Conservation (phyloP, 1,140 invertebrate species). For the Palaemon carinicauda region DNA sequence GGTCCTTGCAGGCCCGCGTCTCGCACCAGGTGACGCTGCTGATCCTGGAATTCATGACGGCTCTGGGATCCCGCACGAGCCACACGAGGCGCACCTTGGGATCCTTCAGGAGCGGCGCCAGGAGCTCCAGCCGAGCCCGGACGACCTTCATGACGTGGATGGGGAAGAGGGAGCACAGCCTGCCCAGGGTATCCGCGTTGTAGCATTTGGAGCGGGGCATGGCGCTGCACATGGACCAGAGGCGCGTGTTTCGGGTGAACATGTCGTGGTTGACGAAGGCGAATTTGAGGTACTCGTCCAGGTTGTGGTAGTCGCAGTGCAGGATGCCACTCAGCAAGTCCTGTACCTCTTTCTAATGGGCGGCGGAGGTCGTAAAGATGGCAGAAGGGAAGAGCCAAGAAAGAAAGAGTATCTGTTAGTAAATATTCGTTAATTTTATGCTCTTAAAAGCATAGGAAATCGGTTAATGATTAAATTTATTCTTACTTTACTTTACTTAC, state of each 20-base stretch:
- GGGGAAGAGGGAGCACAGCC: slow-evolving; percentile 60
- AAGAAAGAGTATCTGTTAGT: no score
- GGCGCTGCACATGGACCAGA: slow-evolving; percentile 60
- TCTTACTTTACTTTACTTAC: no score
- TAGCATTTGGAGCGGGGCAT: slow-evolving; percentile 58
- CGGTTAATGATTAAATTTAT: no score
- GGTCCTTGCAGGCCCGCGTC: slow-evolving; percentile 60
- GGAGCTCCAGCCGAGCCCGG: slow-evolving; percentile 54
- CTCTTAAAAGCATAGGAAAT: no score
- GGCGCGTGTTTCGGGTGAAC: slow-evolving; percentile 58
- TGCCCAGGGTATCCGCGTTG: slow-evolving; percentile 56
- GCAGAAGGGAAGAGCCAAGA: no score
- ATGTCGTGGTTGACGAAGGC: slow-evolving; percentile 55
- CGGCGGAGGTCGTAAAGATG: no score
- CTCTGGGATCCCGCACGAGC: slow-evolving; percentile 63
- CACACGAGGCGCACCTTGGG: slow-evolving; percentile 60
- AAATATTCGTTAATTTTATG: no score
- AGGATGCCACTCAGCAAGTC: slow-evolving; percentile 51
- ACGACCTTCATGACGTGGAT: slow-evolving; percentile 61
- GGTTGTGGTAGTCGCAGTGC: slow-evolving; percentile 56
- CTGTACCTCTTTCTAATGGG: slow-evolving; percentile 67
- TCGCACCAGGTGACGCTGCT: slow-evolving; percentile 62
- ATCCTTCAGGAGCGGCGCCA: slow-evolving; percentile 29
- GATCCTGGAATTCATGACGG: slow-evolving; percentile 62
- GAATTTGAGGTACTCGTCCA: slow-evolving; percentile 57